These are phyloP conservation scores for Clinocottus analis DNA, from an alignment of 2,113 vertebrate genomes.

Conservation along the genomic window DNA sequence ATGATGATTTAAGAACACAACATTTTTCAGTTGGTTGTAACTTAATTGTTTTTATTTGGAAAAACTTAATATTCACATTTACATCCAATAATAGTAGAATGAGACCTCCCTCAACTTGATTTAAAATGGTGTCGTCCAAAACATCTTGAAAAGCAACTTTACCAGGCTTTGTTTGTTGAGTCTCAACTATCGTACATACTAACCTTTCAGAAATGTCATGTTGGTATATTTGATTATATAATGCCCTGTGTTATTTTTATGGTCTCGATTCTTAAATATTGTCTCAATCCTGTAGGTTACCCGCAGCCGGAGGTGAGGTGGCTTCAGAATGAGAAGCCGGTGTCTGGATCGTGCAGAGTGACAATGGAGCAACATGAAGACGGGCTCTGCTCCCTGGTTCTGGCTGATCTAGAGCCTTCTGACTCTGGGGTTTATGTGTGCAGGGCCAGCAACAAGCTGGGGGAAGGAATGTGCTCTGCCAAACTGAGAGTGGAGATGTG, in stretches of 20 bases:
- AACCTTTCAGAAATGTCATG: neutral
- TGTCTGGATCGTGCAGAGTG: slow-evolving; percentile 63
- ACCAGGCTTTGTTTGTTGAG: neutral
- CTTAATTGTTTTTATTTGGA: neutral
- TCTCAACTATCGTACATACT: neutral
- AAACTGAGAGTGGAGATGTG: slow-evolving; percentile 56
- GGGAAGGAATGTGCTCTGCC: slow-evolving; percentile 72
- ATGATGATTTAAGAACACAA: too few species aligned
- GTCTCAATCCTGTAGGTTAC: slow-evolving; percentile 73
- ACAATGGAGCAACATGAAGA: slow-evolving; percentile 68
- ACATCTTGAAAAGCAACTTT: neutral
- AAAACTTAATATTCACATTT: neutral
- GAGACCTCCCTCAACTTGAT: neutral
- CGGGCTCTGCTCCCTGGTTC: slow-evolving; percentile 79
- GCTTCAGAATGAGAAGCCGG: slow-evolving; percentile 68
- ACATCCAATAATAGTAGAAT: neutral
- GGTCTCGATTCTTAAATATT: neutral
- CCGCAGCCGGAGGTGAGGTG: slow-evolving; percentile 83
- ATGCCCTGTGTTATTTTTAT: too few species aligned
- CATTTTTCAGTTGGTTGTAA: too few species aligned
- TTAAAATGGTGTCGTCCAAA: neutral
- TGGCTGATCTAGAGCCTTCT: slow-evolving; percentile 59
- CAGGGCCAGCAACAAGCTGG: slow-evolving; percentile 73
- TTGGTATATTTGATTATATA: neutral
- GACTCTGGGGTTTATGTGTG: slow-evolving; percentile 84